Evolutionary conservation across 2,888 invertebrate genomes (phyloP), one percentile per base, ranked within the genome.

Genomic region (Deilephila elpenor): DNA sequence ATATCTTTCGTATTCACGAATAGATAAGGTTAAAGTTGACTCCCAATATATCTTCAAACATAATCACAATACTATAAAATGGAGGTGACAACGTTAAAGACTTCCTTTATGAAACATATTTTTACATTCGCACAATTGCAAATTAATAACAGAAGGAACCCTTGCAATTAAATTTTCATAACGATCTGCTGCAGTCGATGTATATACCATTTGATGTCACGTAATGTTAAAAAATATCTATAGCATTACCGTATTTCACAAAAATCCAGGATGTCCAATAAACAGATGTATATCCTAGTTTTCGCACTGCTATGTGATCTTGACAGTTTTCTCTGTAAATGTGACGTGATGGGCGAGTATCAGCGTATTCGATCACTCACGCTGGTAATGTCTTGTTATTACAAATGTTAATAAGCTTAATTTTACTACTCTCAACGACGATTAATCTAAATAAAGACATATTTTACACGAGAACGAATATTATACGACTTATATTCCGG

Each of bases 311-410:
- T 83, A 81, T 79, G 79, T 82, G 86, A 82, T 86, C 82, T 86
- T 85, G 86, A 85, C 86, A 83, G 83, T 80, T 84, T 84, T 82
- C 78, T 80, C 74, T 75, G 78, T 79, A 81, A 80, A 78, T 81
- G 77, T 85, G 83, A 82, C 82, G 83, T 84, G 84, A 84, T 83
- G 81, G 78, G 77, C 59, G 67, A 62, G 64, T 67, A 67, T 44
- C 51, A 25, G 29, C 59, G 44, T 59, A 73, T 59, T 73, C 64
- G 34, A 62, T 62, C 72, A 67, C 67, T 73, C 37, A 56, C 11
- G 59, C 72, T 73, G 64, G 34, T 67, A 37, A 37, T 67, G 56
- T 73, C 37, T 73, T 37, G 37, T 67, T 44, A 67, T 67, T 67
- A n/a, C 64, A 20, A 64, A 7, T 3, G 64, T 51, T 56, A 64